Conservation (phyloP, 2,888 invertebrate species). For the Spilarctia lutea region DNA sequence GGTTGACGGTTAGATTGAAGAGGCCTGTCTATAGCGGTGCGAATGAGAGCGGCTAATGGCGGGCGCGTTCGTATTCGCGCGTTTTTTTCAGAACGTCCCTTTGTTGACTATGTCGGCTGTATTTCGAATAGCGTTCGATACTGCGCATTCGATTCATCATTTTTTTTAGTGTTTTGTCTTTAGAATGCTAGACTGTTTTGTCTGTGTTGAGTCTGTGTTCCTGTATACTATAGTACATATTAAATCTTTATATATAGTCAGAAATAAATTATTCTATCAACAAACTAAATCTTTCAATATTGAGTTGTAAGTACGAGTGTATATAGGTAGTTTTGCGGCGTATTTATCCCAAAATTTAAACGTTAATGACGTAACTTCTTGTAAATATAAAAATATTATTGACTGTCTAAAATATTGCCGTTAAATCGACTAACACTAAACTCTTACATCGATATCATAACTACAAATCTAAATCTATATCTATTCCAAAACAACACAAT, state of each 20-base stretch:
- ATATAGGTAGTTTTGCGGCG: too few relatives aligned
- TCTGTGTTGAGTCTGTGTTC: conserved; percentile 48
- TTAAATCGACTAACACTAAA: neutral
- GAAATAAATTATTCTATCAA: too few relatives aligned
- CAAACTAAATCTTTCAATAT: neutral
- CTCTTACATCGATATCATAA: neutral
- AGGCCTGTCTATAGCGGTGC: conserved; percentile 78
- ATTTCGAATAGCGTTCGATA: conserved; percentile 80
- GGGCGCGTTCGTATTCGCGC: conserved; percentile 80
- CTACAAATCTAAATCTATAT: neutral
- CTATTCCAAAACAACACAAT: neutral
- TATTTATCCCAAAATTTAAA: too few relatives aligned
- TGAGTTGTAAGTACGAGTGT: too few relatives aligned
- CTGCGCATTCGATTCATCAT: conserved; percentile 64
- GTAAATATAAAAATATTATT: too few relatives aligned
- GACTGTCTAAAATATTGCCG: too few relatives aligned
- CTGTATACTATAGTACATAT: conserved; percentile 21
- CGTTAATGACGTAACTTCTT: too few relatives aligned
- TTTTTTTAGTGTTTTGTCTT: conserved; percentile 70
- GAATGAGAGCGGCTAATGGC: conserved; percentile 84
- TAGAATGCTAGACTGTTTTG: conserved; percentile 68
- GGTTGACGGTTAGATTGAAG: conserved; percentile 83
- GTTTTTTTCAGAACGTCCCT: conserved; percentile 83
- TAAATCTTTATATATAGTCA: neutral
- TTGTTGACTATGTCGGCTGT: conserved; percentile 81